Conservation (phyloP, 2,797 vertebrate genomes). For the Trematomus bernacchii region DNA sequence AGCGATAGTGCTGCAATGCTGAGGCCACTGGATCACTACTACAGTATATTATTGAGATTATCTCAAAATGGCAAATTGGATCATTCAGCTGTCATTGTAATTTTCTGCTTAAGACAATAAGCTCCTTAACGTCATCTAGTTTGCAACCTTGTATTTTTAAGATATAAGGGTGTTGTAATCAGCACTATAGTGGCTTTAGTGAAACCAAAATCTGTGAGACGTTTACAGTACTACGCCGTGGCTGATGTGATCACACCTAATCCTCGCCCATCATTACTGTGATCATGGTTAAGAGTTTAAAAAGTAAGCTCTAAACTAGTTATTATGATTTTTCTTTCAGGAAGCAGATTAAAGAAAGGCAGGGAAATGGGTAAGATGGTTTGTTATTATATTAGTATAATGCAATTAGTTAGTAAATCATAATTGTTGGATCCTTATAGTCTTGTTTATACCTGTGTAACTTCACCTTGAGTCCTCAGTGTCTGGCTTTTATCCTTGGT, state of each 20-base stretch:
- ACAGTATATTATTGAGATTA: constrained; percentile 23
- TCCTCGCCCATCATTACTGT: constrained; percentile 13
- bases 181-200: neutral
- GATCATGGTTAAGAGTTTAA: constrained; percentile 22
- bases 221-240: constrained; percentile 5
- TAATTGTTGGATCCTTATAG: neutral
- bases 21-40: constrained; percentile 34
- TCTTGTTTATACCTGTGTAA: constrained; percentile 13
- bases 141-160: constrained; percentile 6
- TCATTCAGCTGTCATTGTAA: constrained; percentile 21
- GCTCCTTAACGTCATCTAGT: neutral
- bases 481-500: constrained; percentile 22
- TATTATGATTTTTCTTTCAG: constrained; percentile 3
- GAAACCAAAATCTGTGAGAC: constrained; percentile 13
- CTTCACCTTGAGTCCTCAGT: constrained; percentile 37
- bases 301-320: constrained; percentile 18
- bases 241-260: constrained; percentile 13
- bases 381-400: constrained; percentile 11
- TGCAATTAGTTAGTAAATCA: constrained; percentile 4
- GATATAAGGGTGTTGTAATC: neutral
- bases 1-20: constrained; percentile 41
- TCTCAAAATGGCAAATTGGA: constrained; percentile 16
- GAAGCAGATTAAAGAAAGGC: constrained; percentile 1
- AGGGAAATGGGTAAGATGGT: neutral
- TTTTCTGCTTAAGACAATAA: constrained; percentile 2